Conservation (phyloP, 2,797 vertebrate species). For the Rhyacichthys aspro region DNA sequence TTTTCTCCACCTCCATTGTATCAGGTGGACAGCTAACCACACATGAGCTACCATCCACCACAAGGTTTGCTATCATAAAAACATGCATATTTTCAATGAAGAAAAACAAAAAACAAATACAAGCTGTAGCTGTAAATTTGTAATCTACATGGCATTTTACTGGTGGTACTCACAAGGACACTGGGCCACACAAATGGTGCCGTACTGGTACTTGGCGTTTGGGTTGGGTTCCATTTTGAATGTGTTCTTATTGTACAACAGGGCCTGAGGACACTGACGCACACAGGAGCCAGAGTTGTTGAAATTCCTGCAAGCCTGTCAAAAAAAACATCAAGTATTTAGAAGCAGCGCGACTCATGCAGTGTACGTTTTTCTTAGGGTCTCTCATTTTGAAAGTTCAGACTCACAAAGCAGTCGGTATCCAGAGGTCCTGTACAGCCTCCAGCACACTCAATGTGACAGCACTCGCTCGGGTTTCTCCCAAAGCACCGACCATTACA, state of each 20-base stretch:
- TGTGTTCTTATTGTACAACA: slow-evolving; percentile 92
- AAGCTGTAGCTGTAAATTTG: background rate
- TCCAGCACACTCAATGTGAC: slow-evolving; percentile 94
- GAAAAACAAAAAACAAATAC: background rate
- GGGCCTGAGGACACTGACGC: slow-evolving; percentile 87
- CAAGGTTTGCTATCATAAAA: slow-evolving; percentile 84
- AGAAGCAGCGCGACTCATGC: background rate
- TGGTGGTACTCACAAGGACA: slow-evolving; percentile 88
- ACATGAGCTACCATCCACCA: slow-evolving; percentile 93
- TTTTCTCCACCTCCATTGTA: slow-evolving; percentile 92
- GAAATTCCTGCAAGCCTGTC: slow-evolving; percentile 91
- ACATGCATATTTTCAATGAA: too few relatives aligned
- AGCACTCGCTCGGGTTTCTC: slow-evolving; percentile 88
- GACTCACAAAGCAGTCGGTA: slow-evolving; percentile 92
- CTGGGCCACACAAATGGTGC: slow-evolving; percentile 90
- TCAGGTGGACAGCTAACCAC: slow-evolving; percentile 90
- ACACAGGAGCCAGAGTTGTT: slow-evolving; percentile 93
- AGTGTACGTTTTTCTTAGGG: background rate
- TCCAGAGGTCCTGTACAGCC: slow-evolving; percentile 90
- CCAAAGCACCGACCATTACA: slow-evolving; percentile 95
- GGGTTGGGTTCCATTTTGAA: slow-evolving; percentile 94
- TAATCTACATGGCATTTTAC: too few relatives aligned
- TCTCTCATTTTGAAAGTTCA: background rate
- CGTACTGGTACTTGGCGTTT: slow-evolving; percentile 93
- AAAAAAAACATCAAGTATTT: background rate